Evolutionary conservation across 2,113 vertebrate species (phyloP), one percentile per base, ranked within the genome.

Genomic region (Xerus inauris): DNA sequence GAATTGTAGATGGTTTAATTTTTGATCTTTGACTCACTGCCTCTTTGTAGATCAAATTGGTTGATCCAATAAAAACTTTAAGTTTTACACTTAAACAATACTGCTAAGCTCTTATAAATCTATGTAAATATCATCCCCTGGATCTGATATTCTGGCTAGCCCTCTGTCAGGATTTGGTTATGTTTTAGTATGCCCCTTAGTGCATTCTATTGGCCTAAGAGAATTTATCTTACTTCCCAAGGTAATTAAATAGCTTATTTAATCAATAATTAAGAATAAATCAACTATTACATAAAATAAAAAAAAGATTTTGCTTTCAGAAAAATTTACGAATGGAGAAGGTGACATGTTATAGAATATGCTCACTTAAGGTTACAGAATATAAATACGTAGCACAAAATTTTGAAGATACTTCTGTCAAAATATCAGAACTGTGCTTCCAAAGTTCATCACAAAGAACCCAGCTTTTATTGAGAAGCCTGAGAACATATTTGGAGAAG

Each of bases 381-480:
- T 32, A 88, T 57, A 92, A 92, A 89, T 62, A 2, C 7, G 72
- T 40, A 62, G 5, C 38, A 75, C 5, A 65, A 59, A 87, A 67
- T 45, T 40, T 77, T 85, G 62, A 87, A 75, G 38, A 69, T 24
- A 69, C 20, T 75, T 92, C 54, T 86, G 35, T 65, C 24, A 85
- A 93, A 89, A 42, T 2, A 64, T 73, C 62, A 82, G n/a, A 24
- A 14, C 3, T 73, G 1, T 59, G 42, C n/a, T 95, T 82, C 62
- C 69, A 87, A 95, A 97, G 91, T 93, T 49, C 35, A 91, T 88
- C 73, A 73, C 17, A 92, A 40, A 83, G 0, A 30, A 72, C 12
- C 6, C n/a, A 38, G 4, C 1, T 94, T 95, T 92, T 84, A 94
- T 91, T 90, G 35, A 3, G 82, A 94, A 94, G 14, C 10, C 51